Evolutionary conservation across 2,113 vertebrate genomes (phyloP).

Genomic region (Elaphurus davidianus): DNA sequence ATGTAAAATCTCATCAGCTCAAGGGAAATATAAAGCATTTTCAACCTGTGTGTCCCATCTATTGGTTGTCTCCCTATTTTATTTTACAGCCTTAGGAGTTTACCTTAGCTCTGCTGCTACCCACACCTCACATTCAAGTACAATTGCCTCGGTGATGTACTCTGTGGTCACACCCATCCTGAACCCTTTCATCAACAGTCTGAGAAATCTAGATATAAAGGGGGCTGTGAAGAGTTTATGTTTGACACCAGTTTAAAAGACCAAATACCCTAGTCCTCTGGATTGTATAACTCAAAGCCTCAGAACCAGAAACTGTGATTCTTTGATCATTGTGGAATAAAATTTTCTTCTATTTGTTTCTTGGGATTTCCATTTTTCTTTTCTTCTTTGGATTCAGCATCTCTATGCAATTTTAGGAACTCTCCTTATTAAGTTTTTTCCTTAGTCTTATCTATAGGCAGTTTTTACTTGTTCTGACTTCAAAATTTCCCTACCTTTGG

Average conservation of each 20-base stretch:
- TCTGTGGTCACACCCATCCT: too few species aligned
- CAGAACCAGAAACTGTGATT: too few species aligned
- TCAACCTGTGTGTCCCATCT: background rate
- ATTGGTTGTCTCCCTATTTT: background rate
- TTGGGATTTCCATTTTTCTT: too few species aligned
- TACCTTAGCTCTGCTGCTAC: background rate
- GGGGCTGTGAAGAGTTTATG: background rate
- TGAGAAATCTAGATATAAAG: background rate
- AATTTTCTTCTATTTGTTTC: too few species aligned
- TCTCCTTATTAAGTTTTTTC: background rate
- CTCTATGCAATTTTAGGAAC: background rate
- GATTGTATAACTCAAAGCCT: background rate
- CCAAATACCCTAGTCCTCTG: fast-evolving
- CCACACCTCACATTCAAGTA: background rate
- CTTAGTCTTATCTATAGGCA: background rate
- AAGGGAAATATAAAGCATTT: background rate
- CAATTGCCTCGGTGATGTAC: too few species aligned
- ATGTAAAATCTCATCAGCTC: too few species aligned
- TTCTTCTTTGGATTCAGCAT: background rate
- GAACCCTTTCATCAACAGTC: background rate
- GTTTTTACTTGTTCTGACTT: background rate
- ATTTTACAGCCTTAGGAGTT: background rate
- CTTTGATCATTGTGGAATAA: too few species aligned
- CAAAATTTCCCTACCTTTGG: background rate
- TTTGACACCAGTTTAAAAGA: too few species aligned